Conservation (phyloP, 2,888 invertebrate species). For the Drosophila formosana region DNA sequence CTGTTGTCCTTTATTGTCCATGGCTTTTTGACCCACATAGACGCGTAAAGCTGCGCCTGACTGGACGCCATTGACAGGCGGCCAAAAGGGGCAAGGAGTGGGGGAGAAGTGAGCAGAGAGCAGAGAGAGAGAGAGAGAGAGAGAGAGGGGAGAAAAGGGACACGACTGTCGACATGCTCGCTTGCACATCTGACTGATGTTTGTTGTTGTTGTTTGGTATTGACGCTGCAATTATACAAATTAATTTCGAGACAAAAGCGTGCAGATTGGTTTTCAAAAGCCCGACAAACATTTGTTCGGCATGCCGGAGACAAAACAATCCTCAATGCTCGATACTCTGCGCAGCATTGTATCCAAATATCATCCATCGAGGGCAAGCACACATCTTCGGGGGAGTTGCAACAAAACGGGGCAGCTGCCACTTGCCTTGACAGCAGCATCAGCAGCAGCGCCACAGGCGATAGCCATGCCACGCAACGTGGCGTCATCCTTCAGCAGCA, state of each 20-base stretch:
- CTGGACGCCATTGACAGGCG: slow-evolving; percentile 32
- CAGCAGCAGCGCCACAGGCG: slow-evolving; percentile 26
- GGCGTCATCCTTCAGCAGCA: slow-evolving; percentile 28
- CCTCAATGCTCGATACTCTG: not conserved
- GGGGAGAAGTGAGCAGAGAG: too few species aligned
- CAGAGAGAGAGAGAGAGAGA: too few species aligned
- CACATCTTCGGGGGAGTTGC: not conserved
- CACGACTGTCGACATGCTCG: slow-evolving; percentile 25
- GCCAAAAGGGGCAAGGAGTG: not conserved
- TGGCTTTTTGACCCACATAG: slow-evolving; percentile 48
- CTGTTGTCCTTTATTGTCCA: not conserved
- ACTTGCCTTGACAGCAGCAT: slow-evolving; percentile 25
- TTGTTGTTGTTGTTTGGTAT: slow-evolving; percentile 29
- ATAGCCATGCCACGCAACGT: slow-evolving; percentile 28
- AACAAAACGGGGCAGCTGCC: slow-evolving; percentile 18
- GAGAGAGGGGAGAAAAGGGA: too few species aligned
- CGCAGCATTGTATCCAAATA: not conserved
- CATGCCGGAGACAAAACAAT: not conserved
- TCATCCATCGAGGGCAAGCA: too few species aligned
- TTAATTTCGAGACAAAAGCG: slow-evolving; percentile 63
- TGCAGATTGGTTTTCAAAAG: slow-evolving; percentile 54
- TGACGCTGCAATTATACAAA: slow-evolving; percentile 76
- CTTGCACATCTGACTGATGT: slow-evolving; percentile 30
- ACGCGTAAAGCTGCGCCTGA: slow-evolving; percentile 34
- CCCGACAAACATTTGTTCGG: slow-evolving; percentile 16